Evolutionary conservation across 2,797 vertebrate genomes (phyloP), one percentile per base, ranked within the genome.

Genomic region (Euphonia xanthogaster): DNA sequence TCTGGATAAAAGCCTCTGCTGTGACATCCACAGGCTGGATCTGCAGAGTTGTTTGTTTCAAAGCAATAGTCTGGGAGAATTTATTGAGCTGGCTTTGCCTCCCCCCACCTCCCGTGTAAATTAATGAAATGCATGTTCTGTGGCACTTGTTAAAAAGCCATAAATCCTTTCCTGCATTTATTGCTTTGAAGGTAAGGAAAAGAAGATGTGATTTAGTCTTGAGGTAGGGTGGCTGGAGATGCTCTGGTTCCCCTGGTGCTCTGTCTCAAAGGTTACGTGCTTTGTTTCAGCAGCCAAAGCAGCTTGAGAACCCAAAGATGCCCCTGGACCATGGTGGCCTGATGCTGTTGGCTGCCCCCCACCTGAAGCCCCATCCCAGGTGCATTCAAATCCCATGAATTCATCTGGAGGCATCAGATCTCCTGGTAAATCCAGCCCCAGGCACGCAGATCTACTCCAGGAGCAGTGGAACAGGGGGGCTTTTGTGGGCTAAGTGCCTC

Each of bases 1-100:
- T 96, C 93, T 94, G 95, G 95, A 96, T 97, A 94, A 97, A 97
- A 97, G 94, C 95, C 50, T 96, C 72, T 67, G 53, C 81, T 86
- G 77, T 95, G 96, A 94, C 95, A 92, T 89, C 76, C 86, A 50
- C 57, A 93, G 90, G 86, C 80, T 22, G 33, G 65, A 86, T 91
- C 76, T 4, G 14, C 40, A 19, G 63, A 80, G 63, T 47, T 93
- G 86, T 94, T 96, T 92, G 92, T 94, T 94, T 93, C 93, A 93
- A 94, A 96, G 95, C 78, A 91, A 54, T 68, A 93, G 83, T 88
- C 82, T 83, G 89, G 77, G 94, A 91, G 90, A 91, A 96, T 96
- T 94, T 95, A 97, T 95, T 50, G 90, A 94, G 65, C 91, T 80
- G 57, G 61, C 80, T 83, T 53, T 4, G 27, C 55, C 45, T 39